Evolutionary conservation across 2,113 vertebrate species (phyloP).

Genomic region (Anser brachyrhynchus): DNA sequence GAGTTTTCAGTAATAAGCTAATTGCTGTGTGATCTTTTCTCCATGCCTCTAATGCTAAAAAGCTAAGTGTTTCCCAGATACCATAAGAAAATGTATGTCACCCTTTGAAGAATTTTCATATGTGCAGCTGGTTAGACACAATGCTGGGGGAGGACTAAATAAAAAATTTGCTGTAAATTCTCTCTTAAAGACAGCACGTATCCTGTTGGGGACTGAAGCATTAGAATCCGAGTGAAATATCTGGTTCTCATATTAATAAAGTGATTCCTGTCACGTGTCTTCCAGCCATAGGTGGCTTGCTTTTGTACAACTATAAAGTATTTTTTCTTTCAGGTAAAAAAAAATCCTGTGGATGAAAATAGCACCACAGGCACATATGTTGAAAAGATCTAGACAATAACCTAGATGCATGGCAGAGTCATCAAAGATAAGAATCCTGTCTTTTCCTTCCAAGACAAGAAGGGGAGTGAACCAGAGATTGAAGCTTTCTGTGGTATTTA

Average conservation of each 20-base stretch:
- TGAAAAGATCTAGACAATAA: neutral
- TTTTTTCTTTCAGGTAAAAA: neutral
- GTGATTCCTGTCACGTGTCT: neutral
- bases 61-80: slow-evolving; percentile 19
- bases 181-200: neutral
- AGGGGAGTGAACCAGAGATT: neutral
- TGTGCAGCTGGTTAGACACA: neutral
- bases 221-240: neutral
- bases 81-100: neutral
- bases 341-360: neutral
- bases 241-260: neutral
- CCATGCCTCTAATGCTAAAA: neutral
- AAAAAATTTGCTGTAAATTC: neutral
- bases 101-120: slow-evolving; percentile 20
- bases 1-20: slow-evolving; percentile 26
- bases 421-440: neutral
- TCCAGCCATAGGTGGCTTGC: neutral
- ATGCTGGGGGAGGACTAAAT: slow-evolving; percentile 16
- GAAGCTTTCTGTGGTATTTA: neutral
- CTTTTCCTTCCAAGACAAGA: neutral
- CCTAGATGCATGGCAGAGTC: neutral
- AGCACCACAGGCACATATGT: neutral
- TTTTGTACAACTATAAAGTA: neutral
- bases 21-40: slow-evolving; percentile 15
- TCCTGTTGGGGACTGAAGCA: neutral